Conservation (phyloP, 2,113 vertebrate species). For the Tonatia bakeri region DNA sequence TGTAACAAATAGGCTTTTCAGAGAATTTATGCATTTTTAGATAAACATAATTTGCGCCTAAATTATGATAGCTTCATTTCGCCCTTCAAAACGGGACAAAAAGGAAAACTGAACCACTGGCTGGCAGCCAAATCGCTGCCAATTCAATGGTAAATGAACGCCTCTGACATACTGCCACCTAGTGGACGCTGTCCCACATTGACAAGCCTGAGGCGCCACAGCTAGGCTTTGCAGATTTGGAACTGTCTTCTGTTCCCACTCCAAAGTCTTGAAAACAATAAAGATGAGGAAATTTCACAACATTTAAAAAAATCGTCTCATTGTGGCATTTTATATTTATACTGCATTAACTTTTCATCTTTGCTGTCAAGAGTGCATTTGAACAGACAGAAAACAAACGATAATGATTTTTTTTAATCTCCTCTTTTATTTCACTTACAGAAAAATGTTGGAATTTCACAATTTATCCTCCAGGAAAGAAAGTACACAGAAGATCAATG, state of each 20-base stretch:
- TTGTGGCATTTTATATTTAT: constrained; percentile 8
- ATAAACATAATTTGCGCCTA: background rate
- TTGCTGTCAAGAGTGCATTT: constrained; percentile 6
- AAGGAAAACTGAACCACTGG: background rate
- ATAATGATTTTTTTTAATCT: background rate
- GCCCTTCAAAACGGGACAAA: constrained; percentile 15
- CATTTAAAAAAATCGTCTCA: background rate
- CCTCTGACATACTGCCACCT: constrained; percentile 68
- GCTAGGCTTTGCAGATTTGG: background rate
- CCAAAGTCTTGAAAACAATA: background rate
- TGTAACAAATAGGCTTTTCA: background rate
- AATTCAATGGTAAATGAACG: background rate
- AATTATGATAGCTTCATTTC: constrained; percentile 28
- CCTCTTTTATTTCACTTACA: constrained; percentile 12
- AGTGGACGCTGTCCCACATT: background rate
- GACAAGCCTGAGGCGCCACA: background rate
- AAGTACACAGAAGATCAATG: background rate
- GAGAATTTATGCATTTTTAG: constrained; percentile 2
- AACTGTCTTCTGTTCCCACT: background rate
- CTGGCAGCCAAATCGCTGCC: background rate
- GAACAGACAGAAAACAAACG: background rate
- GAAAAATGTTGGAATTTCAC: constrained; percentile 49
- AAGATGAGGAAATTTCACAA: background rate
- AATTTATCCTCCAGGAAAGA: constrained; percentile 49
- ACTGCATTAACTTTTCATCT: constrained; percentile 36